These are phyloP conservation scores for Caenorhabditis inopinata DNA, from an alignment of 1,140 invertebrate genomes.

Conservation along the genomic window DNA sequence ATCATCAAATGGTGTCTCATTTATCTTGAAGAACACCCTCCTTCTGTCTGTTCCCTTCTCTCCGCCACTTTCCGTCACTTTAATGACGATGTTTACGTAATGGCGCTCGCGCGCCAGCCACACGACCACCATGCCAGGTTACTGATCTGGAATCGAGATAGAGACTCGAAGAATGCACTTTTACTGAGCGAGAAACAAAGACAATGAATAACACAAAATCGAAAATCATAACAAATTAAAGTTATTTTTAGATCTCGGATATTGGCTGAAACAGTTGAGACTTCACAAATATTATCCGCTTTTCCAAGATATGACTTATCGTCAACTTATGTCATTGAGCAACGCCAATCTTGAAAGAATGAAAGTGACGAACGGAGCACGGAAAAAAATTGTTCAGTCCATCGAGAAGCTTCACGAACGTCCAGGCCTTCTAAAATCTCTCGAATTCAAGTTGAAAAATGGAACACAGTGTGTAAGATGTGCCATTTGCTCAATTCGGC, in stretches of 20 bases:
- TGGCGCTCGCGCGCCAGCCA: constrained; percentile 5
- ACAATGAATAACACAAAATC: neutral
- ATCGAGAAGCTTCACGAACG: constrained; percentile 9
- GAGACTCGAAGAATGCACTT: neutral
- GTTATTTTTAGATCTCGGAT: constrained; percentile 10
- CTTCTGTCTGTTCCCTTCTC: neutral
- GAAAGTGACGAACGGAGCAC: neutral
- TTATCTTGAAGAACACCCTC: constrained; percentile 19
- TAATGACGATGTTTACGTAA: constrained; percentile 26
- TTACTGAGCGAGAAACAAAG: too few species aligned
- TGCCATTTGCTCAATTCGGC: neutral
- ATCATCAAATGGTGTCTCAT: neutral
- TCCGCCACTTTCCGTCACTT: neutral
- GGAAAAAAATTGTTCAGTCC: neutral
- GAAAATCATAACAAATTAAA: neutral
- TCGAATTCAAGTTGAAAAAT: neutral
- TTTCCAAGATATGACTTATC: neutral
- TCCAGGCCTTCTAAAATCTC: neutral
- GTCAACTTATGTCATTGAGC: neutral
- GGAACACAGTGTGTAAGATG: neutral
- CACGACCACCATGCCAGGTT: constrained; percentile 14
- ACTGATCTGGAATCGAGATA: constrained; percentile 26
- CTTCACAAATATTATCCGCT: constrained; percentile 1
- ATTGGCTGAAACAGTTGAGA: constrained; percentile 5
- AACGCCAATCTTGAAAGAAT: neutral